A percentile compares a stretch with the other conserved stretches of the same genome.
phyloP scores from a whole-genome alignment of 2,113 vertebrate genomes.

The human (Homo sapiens) region GRCh38 chr1:49449001-49449500 shows the following conservation, averaged over 20 bases:
- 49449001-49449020: constrained; percentile 1
- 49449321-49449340: neutral
- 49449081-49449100: neutral
- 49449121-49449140: neutral
- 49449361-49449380: neutral
- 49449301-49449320: neutral
- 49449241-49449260: neutral
- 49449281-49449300: neutral
- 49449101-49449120: neutral
- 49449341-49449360: neutral
- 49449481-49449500: neutral
- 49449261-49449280: neutral
- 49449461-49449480: neutral
- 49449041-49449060: neutral
- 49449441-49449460: neutral
- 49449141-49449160: neutral
- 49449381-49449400: neutral
- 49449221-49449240: neutral
- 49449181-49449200: neutral
- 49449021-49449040: neutral
- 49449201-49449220: neutral
- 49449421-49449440: neutral
- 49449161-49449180: neutral
- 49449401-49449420: neutral
- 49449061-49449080: neutral